A percentile compares a stretch with the other conserved stretches of the same genome.
These are phyloP conservation scores for Astreopora myriophthalma DNA, from an alignment of 64 coral and sea anemone species.

Conservation along the genomic window DNA sequence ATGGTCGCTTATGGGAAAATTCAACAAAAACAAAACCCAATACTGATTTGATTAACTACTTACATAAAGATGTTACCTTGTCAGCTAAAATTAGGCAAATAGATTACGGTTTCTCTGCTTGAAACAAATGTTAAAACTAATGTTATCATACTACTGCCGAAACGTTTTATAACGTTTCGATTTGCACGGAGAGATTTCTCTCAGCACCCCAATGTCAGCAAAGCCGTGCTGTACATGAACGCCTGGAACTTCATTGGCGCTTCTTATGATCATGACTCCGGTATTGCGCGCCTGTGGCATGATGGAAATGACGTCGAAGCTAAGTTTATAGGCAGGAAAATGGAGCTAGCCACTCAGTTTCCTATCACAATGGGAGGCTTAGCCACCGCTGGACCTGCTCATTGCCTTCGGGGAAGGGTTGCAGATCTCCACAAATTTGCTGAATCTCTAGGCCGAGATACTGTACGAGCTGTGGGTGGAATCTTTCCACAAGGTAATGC, in stretches of 20 bases:
- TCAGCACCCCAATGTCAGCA: not conserved
- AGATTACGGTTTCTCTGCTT: too few relatives aligned
- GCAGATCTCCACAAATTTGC: slow-evolving; percentile 39
- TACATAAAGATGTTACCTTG: too few relatives aligned
- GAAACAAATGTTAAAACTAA: too few relatives aligned
- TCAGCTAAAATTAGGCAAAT: too few relatives aligned
- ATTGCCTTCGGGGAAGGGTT: slow-evolving; percentile 63
- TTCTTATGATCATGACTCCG: slow-evolving; percentile 62
- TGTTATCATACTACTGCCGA: too few relatives aligned
- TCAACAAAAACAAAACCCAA: too few relatives aligned
- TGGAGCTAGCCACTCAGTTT: slow-evolving; percentile 78
- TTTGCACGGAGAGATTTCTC: slow-evolving; percentile 49
- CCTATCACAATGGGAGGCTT: slow-evolving; percentile 68
- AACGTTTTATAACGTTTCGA: slow-evolving; percentile 31
- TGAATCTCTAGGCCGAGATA: slow-evolving; percentile 25
- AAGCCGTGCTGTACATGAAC: slow-evolving; percentile 51
- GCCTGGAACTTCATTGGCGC: slow-evolving; percentile 84
- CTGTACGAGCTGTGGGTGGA: slow-evolving; percentile 17
- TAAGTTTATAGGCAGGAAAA: slow-evolving; percentile 4
- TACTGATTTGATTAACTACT: too few relatives aligned
- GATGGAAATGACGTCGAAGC: slow-evolving; percentile 67
- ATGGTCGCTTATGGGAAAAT: too few relatives aligned
- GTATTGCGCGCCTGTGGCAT: slow-evolving; percentile 75
- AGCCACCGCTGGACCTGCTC: not conserved
- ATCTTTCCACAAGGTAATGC: slow-evolving; percentile 38